Evolutionary conservation across 2,888 invertebrate genomes (phyloP).

Genomic region (Morinoia aosen): DNA sequence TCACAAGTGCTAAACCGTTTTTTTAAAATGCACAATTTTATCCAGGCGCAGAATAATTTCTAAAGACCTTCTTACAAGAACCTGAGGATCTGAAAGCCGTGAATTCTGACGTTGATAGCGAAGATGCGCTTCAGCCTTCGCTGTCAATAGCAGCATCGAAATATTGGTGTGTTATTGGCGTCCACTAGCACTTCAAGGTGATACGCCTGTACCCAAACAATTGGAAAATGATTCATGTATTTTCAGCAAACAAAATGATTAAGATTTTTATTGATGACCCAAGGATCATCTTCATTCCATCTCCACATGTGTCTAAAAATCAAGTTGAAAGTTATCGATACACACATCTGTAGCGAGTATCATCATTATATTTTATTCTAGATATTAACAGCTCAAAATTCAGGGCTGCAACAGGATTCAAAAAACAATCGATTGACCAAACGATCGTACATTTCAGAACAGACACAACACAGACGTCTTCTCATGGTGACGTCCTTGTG

Average conservation of each 20-base stretch:
- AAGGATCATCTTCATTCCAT: not conserved
- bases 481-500: not conserved
- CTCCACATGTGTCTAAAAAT: no score
- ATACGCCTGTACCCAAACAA: not conserved
- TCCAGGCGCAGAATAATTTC: not conserved
- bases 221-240: not conserved
- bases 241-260: not conserved
- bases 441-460: not conserved
- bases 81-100: not conserved
- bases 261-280: not conserved
- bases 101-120: not conserved
- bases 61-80: not conserved
- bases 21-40: no score
- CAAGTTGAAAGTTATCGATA: no score
- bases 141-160: not conserved
- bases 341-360: no score
- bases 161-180: not conserved
- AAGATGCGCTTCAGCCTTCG: not conserved
- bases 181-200: not conserved
- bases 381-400: no score
- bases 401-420: no score
- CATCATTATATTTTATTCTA: no score
- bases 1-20: no score
- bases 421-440: no score
- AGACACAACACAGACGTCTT: not conserved